These are phyloP conservation scores for Cecropterus lyciades DNA, from an alignment of 1,140 invertebrate genomes.

Conservation along the genomic window DNA sequence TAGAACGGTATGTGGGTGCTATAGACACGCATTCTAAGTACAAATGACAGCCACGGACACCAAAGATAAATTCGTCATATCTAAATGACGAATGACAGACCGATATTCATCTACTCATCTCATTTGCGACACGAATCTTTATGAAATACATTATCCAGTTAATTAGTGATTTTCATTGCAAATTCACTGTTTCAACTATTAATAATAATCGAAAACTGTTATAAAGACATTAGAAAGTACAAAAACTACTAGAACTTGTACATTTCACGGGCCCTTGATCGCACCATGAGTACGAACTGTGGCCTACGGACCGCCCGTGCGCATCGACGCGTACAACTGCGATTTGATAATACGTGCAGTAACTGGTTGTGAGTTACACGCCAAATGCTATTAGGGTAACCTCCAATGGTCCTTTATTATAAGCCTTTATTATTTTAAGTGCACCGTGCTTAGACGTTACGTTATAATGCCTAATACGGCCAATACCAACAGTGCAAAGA, in stretches of 20 bases:
- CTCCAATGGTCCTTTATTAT: constrained; percentile 33
- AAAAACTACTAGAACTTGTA: constrained; percentile 45
- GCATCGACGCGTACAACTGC: constrained; percentile 58
- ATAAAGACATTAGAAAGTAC: constrained; percentile 28
- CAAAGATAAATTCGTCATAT: too few relatives aligned
- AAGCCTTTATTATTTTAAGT: neutral
- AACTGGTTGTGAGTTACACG: constrained; percentile 34
- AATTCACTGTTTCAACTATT: neutral
- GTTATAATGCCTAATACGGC: too few relatives aligned
- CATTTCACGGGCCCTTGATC: constrained; percentile 72
- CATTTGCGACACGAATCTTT: too few relatives aligned
- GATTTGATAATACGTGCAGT: constrained; percentile 64
- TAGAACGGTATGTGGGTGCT: too few relatives aligned
- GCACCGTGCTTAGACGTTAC: too few relatives aligned
- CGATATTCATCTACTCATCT: too few relatives aligned
- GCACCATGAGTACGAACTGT: constrained; percentile 32
- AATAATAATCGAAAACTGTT: neutral
- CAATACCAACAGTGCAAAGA: too few relatives aligned
- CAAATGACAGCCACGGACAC: too few relatives aligned
- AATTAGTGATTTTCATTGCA: too few relatives aligned
- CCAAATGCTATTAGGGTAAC: constrained; percentile 45
- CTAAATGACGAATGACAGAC: too few relatives aligned
- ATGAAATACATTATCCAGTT: too few relatives aligned
- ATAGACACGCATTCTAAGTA: too few relatives aligned
- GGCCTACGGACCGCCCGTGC: constrained; percentile 45